phyloP scores from a whole-genome alignment of 2,888 invertebrate species.

The Cephus runcator region DNA sequence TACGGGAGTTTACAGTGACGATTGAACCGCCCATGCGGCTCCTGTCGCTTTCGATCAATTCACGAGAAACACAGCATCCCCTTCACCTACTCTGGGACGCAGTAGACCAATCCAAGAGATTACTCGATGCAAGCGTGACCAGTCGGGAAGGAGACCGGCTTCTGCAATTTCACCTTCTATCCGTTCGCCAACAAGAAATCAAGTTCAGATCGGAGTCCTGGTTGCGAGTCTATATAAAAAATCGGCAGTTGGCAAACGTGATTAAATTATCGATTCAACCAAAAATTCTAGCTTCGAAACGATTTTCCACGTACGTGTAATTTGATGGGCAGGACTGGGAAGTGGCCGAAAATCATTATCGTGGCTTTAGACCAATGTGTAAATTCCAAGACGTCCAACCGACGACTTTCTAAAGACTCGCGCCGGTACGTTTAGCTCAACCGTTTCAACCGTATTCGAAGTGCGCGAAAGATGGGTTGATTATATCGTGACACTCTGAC shows the following conservation, averaged over 20 bases:
- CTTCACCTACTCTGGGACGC: not conserved
- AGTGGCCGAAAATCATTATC: not conserved
- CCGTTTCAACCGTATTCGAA: not conserved
- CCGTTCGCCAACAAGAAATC: not conserved
- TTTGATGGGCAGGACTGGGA: not conserved
- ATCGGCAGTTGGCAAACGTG: not conserved
- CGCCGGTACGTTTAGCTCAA: not conserved
- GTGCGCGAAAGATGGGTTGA: conserved; percentile 22
- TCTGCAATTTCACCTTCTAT: not conserved
- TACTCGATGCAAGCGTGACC: not conserved
- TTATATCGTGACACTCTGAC: conserved; percentile 15
- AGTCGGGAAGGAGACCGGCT: not conserved
- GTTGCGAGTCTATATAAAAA: not conserved
- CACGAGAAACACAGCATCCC: not conserved
- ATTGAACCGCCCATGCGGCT: not conserved
- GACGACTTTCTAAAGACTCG: conserved; percentile 20
- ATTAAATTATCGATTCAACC: not conserved
- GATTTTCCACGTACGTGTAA: not conserved
- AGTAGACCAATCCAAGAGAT: not conserved
- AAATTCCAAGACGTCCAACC: conserved; percentile 19
- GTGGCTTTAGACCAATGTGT: conserved; percentile 5
- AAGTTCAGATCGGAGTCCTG: not conserved
- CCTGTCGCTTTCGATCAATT: not conserved
- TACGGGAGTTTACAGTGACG: not conserved
- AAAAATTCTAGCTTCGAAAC: not conserved